Percentiles rank a stretch among this genome's conserved stretches.
Conservation (phyloP, 1,140 invertebrate species). For the Hestina assimilis region DNA sequence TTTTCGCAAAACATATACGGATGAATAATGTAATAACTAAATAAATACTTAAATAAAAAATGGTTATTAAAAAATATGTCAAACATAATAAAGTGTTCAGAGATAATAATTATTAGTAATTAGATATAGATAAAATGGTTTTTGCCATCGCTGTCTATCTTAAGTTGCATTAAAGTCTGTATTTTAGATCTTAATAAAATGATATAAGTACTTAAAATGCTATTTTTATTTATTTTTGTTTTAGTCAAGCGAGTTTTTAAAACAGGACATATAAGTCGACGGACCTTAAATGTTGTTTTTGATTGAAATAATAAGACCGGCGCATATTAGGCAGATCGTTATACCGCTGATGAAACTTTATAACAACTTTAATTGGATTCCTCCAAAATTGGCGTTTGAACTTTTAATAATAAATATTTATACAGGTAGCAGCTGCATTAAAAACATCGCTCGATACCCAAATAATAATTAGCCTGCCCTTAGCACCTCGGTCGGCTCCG, state of each 20-base stretch:
- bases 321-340: constrained; percentile 32
- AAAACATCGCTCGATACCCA: constrained; percentile 71
- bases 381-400: constrained; percentile 69
- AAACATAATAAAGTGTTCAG: too few species aligned
- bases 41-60: too few species aligned
- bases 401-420: constrained; percentile 77
- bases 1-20: too few species aligned
- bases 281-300: constrained; percentile 11
- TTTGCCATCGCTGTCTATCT: too few species aligned
- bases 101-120: too few species aligned
- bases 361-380: constrained; percentile 66
- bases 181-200: too few species aligned
- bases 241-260: neutral
- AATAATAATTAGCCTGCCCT: constrained; percentile 77
- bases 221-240: neutral
- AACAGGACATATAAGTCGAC: constrained; percentile 11
- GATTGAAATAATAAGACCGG: constrained; percentile 23
- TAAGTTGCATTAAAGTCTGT: too few species aligned
- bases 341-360: constrained; percentile 44
- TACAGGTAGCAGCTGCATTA: constrained; percentile 77
- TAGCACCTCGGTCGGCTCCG: constrained; percentile 70
- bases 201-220: neutral
- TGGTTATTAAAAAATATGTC: too few species aligned
- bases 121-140: too few species aligned
- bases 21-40: too few species aligned